phyloP scores from a whole-genome alignment of 2,113 vertebrate genomes.

The Larimichthys polyactis region DNA sequence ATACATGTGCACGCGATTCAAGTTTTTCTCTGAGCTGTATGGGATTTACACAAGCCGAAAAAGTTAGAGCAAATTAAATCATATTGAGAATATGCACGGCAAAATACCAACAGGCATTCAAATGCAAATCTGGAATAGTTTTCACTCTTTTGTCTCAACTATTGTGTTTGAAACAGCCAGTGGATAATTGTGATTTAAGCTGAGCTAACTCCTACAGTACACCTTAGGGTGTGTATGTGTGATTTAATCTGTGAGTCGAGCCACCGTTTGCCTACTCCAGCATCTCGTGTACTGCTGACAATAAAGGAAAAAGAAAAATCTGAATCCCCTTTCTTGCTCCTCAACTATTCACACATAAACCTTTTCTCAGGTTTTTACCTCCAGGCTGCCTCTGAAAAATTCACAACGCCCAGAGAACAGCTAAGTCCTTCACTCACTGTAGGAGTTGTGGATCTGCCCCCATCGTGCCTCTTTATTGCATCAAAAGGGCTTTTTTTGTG shows the following conservation, averaged over 20 bases:
- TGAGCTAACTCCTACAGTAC: conserved; percentile 66
- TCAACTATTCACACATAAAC: conserved; percentile 79
- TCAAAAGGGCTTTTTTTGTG: conserved; percentile 67
- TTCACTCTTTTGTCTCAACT: conserved; percentile 52
- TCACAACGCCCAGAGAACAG: conserved; percentile 75
- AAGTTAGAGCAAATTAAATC: conserved; percentile 29
- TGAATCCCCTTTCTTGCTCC: conserved; percentile 64
- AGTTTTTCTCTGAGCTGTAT: neutral
- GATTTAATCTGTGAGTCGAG: conserved; percentile 33
- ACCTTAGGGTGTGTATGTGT: conserved; percentile 57
- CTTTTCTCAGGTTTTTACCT: conserved; percentile 79
- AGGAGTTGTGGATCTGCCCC: conserved; percentile 67
- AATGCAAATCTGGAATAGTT: conserved; percentile 63
- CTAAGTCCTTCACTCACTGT: conserved; percentile 71
- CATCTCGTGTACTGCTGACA: conserved; percentile 69
- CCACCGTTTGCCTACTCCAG: conserved; percentile 65
- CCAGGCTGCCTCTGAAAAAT: conserved; percentile 78
- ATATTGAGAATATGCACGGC: neutral
- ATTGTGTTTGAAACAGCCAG: conserved; percentile 55
- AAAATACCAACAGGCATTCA: conserved; percentile 19
- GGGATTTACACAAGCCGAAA: neutral
- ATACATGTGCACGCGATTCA: neutral
- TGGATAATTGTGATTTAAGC: conserved; percentile 67
- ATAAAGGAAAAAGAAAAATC: conserved; percentile 65
- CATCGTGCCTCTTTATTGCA: conserved; percentile 69